Evolutionary conservation across 2,113 vertebrate species (phyloP).

Genomic region (Hyperoodon ampullatus): DNA sequence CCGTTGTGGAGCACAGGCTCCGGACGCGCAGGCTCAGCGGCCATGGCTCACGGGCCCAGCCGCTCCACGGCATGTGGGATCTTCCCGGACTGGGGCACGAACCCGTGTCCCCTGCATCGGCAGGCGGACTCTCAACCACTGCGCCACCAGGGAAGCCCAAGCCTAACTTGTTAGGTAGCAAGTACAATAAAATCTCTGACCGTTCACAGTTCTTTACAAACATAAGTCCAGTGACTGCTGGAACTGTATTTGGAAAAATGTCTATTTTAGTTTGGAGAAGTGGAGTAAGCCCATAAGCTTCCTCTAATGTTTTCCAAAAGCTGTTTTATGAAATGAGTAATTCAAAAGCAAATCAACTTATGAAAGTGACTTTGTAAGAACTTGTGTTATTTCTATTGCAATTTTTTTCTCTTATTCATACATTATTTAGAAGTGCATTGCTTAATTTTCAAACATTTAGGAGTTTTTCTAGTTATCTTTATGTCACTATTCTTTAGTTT

Average conservation of each 20-base stretch:
- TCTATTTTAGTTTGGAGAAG: conserved; percentile 22
- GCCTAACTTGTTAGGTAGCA: neutral
- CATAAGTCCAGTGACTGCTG: neutral
- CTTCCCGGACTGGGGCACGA: too few relatives aligned
- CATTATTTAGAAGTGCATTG: neutral
- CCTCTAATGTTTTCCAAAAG: conserved; percentile 10
- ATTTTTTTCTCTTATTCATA: neutral
- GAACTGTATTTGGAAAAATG: neutral
- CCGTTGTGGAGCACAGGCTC: too few relatives aligned
- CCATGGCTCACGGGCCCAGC: too few relatives aligned
- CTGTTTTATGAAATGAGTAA: neutral
- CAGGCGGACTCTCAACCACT: too few relatives aligned
- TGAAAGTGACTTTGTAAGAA: neutral
- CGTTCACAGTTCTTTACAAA: conserved; percentile 41
- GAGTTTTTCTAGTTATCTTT: neutral
- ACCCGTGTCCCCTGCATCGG: too few relatives aligned
- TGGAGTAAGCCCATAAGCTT: neutral
- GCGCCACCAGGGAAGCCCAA: too few relatives aligned
- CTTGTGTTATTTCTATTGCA: neutral
- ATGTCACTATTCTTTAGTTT: neutral
- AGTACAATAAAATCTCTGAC: neutral
- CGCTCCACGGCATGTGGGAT: too few relatives aligned
- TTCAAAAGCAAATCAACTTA: neutral
- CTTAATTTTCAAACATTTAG: conserved; percentile 14
- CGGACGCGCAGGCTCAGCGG: too few relatives aligned